Evolutionary conservation across 2,888 invertebrate genomes (phyloP), one percentile per base, ranked within the genome.

Genomic region (Troides aeacus): DNA sequence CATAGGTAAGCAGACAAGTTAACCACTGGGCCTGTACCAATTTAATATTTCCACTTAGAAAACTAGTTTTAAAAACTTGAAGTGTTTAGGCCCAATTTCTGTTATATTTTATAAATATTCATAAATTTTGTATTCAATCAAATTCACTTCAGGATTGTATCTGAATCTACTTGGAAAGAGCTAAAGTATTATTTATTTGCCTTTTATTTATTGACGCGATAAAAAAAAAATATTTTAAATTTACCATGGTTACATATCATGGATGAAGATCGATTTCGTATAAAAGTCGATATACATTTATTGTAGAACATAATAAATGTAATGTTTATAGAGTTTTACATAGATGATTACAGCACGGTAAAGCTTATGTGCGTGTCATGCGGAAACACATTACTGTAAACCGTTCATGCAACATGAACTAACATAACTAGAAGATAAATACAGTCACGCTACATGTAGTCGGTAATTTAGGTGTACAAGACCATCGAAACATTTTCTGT

Each of bases 381-480:
- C 64, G 21, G 58, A 58, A 57, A 46, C 58, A 64, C 56, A 53
- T 30, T 64, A 64, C 30, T 53, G 21, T 8, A 64, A n/a, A 21
- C 0, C 10, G n/a, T n/a, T 36, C n/a, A 42, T 42, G 42, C 18
- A n/a, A 30, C 12, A 62, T 62, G 42, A 39, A 62, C 21, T 21
- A 15, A 23, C 42, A 42, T 62, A 21, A 62, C 42, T 60, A 18
- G 30, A 42, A 62, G 21, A 39, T 60, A n/a, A 21, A 62, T 42
- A 62, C 42, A n/a, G 36, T 15, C 60, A 30, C 60, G n/a, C 18
- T 30, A 60, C 18, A 36, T 60, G 36, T 12, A 23, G 10, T 39
- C 8, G 50, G 2, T 50, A 50, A 50, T 15, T 2, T 46, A 10
- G 46, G 46, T 46, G 46, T 46, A 46, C 50, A 50, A 50, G 1